phyloP scores from a whole-genome alignment of 2,888 invertebrate species.

The Oligia strigilis region DNA sequence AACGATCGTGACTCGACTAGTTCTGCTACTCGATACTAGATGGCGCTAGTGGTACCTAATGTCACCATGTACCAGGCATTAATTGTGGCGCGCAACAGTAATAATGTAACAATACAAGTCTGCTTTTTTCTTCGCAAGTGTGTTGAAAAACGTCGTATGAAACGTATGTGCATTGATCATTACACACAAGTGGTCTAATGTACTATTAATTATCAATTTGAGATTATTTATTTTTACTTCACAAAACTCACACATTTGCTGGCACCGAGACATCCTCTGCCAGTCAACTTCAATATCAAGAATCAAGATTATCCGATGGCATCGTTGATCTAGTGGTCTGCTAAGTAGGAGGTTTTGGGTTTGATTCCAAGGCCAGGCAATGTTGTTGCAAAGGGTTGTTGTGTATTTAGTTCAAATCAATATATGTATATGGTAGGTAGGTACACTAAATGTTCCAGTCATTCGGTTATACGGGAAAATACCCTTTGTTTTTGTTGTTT shows the following conservation, averaged over 20 bases:
- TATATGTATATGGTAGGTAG: background rate
- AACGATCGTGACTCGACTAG: no score
- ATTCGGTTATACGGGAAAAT: background rate
- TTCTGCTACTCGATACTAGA: no score
- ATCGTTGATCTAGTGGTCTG: no score
- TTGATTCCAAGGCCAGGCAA: background rate
- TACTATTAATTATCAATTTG: background rate
- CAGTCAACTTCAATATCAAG: background rate
- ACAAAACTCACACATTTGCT: background rate
- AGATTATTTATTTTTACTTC: background rate
- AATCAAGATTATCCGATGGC: background rate
- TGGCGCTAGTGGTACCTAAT: no score
- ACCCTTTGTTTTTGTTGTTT: background rate
- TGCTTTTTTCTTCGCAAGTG: no score
- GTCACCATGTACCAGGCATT: no score
- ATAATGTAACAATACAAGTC: no score
- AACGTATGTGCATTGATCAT: no score
- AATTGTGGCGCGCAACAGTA: no score
- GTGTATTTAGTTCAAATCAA: background rate
- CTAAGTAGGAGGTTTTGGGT: no score
- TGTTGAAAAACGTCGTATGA: no score
- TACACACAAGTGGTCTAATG: no score
- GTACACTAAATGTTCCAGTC: background rate
- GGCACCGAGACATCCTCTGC: background rate
- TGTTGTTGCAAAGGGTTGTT: background rate